Evolutionary conservation across 2,888 invertebrate species (phyloP), one percentile per base, ranked within the genome.

Genomic region (Dione juno): DNA sequence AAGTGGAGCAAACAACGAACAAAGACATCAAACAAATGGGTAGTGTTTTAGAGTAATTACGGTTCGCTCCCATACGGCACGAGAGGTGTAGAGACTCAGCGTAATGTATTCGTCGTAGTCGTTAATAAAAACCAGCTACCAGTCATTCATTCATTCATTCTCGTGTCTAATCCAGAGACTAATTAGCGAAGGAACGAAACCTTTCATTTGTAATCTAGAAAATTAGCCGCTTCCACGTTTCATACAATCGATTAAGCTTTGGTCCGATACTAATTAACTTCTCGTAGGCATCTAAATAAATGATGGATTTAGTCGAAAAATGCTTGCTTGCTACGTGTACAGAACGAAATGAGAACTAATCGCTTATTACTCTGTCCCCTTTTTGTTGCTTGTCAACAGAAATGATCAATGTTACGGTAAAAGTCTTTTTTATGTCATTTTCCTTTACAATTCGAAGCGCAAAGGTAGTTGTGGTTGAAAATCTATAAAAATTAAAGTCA

Each of bases 1-100:
- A 89, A 92, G 91, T 91, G 91, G 88, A 90, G 87, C 90, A 91
- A 92, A 92, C 92, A 92, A 88, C 88, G 90, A 90, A 92, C 92
- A 93, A 91, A 93, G 93, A 92, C 93, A 92, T 93, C 93, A 92
- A 92, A 93, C 92, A 92, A 92, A 93, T 93, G 92, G 90, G 90
- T 88, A 90, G 90, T 91, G 92, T 92, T 93, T 93, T 92, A 91
- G 93, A 92, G 92, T 92, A 92, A 93, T 93, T 92, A 92, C 92
- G 88, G 87, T 88, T 88, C 84, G 88, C 90, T 90, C 90, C 87
- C 91, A 88, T 88, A 88, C 88, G 85, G 87, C 90, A 88, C 86
- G 88, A 87, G 90, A 92, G 90, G 88, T 91, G 89, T 86, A 85
- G 83, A 84, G 83, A 54, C 67, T 81, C 71, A 70, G 76, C 78